Evolutionary conservation across 2,888 invertebrate species (phyloP).

Genomic region (Syritta pipiens): DNA sequence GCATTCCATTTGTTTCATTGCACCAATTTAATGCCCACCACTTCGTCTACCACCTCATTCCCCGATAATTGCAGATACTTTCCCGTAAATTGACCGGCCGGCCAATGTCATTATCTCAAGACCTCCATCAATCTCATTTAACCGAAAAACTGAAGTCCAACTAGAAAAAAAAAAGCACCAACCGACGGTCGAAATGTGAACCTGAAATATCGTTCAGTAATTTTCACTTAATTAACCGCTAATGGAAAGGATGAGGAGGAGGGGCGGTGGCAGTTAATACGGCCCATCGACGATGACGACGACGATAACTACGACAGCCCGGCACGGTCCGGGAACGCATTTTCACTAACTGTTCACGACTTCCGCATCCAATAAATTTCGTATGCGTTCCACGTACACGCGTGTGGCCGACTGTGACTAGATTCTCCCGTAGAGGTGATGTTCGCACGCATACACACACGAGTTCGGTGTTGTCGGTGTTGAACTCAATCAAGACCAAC

Average conservation of each 20-base stretch:
- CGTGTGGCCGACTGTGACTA: conserved; percentile 51
- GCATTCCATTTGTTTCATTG: conserved; percentile 15
- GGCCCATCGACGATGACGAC: neutral
- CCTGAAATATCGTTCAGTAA: conserved; percentile 46
- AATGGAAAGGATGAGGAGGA: conserved; percentile 36
- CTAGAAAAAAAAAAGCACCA: neutral
- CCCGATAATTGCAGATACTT: conserved; percentile 18
- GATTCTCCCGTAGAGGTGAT: conserved; percentile 10
- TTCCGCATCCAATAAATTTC: conserved; percentile 68
- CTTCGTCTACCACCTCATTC: neutral
- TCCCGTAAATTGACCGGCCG: conserved; percentile 18
- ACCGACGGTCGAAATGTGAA: neutral
- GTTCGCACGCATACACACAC: neutral
- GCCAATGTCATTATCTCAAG: conserved; percentile 27
- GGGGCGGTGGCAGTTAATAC: too few species aligned
- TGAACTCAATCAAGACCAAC: conserved; percentile 54
- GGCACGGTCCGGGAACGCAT: conserved; percentile 31
- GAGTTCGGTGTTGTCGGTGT: neutral
- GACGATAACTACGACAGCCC: neutral
- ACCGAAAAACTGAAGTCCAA: neutral
- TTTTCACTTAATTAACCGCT: conserved; percentile 64
- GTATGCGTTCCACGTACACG: conserved; percentile 58
- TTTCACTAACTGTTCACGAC: conserved; percentile 67
- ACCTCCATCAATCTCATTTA: conserved; percentile 39
- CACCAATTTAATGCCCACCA: neutral